A percentile compares a stretch with the other conserved stretches of the same genome.
Evolutionary conservation across 2,888 invertebrate species (phyloP).

Genomic region (Notodonta ziczac): DNA sequence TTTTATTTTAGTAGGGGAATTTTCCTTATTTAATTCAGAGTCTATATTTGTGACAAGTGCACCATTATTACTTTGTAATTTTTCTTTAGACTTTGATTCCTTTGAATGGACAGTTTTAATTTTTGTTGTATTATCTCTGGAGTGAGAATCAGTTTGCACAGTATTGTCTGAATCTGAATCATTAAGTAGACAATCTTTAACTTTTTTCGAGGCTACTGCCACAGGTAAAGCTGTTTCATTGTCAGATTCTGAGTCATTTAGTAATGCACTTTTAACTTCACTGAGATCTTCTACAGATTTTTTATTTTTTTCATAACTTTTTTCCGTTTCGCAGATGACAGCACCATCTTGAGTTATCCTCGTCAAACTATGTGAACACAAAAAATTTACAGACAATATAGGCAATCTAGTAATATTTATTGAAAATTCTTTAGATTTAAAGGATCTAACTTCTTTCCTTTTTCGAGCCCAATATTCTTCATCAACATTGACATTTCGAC

Average conservation of each 20-base stretch:
- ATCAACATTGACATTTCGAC: conserved; percentile 20
- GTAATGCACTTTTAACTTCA: conserved; percentile 44
- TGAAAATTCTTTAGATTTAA: conserved; percentile 60
- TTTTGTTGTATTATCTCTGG: background rate
- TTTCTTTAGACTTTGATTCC: conserved; percentile 22
- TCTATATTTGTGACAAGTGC: background rate
- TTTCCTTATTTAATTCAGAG: conserved; percentile 6
- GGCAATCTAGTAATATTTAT: conserved; percentile 59
- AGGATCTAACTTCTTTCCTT: conserved; percentile 58
- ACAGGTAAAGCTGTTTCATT: conserved; percentile 9
- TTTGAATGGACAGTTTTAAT: background rate
- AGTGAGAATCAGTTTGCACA: background rate
- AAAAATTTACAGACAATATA: conserved; percentile 48
- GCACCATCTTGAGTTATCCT: conserved; percentile 52
- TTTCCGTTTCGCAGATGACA: conserved; percentile 47
- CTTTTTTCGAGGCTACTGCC: conserved; percentile 16
- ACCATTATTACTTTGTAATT: conserved; percentile 1
- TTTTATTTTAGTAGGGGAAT: conserved; percentile 21
- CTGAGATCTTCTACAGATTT: conserved; percentile 21
- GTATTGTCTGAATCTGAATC: conserved; percentile 32
- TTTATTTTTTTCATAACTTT: conserved; percentile 14
- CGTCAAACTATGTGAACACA: conserved; percentile 51
- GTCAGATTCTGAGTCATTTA: conserved; percentile 47
- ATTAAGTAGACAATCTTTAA: conserved; percentile 34
- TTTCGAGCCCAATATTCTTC: conserved; percentile 47